Base-by-base conservation (phyloP, 2,113 vertebrate species). In the Condylura cristata region DNA sequence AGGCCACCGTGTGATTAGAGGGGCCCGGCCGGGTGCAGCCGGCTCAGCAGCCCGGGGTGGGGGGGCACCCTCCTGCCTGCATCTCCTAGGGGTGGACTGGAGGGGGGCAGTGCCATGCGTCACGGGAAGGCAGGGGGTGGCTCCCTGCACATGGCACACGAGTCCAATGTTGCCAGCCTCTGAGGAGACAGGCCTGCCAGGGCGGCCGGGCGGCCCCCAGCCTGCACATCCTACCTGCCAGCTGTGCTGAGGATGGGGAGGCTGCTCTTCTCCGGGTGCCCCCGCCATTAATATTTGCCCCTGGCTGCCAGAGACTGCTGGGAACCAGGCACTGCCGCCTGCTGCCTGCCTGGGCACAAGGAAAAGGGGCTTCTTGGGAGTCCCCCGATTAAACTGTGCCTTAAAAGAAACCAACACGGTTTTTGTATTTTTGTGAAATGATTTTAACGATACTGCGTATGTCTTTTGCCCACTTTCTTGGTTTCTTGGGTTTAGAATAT, bases 1-100 rank as follows among this genome's bases (percentile, higher is more conserved):
- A 92, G 94, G 96, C 96, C 95, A 65, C 95, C 66, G 10, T 93
- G 92, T 63, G 96, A 95, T 94, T 96, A 96, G 97, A 96, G 97
- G 95, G 92, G 92, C 93, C 96, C 94, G 26, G 28, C 93, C 92
- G 91, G 93, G 92, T 80, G 89, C 71, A 93, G 88, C 86, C 89
- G 44, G 85, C 92, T 76, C 93, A 94, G 70, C 46, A 41, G 0
- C 96, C 16, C 61, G 60, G 79, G 41, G 96, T 86, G 87, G 56
- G n/a, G 46, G 46, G 46, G 46, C 46, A 48, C 20, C 53, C 53
- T 20, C 0, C 51, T 1, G 2, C n/a, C 90, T n/a, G 22, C 13
- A 0, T 51, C 46, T 30, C 41, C 20, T 65, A 0, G 0, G 68
- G n/a, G 44, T 8, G 2, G 17, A 1, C 17, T 0, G 5, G 12